These are phyloP conservation scores for Labeo catla DNA, from an alignment of 2,113 vertebrate genomes.

Conservation along the genomic window DNA sequence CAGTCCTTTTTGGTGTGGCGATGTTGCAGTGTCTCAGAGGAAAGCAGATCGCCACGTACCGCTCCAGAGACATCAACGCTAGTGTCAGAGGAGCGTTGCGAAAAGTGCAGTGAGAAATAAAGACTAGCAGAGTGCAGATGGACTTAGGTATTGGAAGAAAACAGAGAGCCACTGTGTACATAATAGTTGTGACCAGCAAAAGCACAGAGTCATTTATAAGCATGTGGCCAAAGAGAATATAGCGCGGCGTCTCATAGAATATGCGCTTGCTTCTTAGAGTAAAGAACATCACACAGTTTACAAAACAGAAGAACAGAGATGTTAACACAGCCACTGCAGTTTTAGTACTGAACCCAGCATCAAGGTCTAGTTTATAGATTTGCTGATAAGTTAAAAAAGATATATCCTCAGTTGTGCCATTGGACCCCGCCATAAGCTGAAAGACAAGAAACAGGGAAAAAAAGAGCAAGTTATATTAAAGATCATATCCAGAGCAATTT, in stretches of 20 bases:
- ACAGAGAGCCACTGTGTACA: slow-evolving; percentile 37
- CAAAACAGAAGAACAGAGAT: slow-evolving; percentile 45
- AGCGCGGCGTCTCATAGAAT: slow-evolving; percentile 46
- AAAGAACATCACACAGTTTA: slow-evolving; percentile 54
- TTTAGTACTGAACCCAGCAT: slow-evolving; percentile 18
- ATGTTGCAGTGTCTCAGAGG: slow-evolving; percentile 67
- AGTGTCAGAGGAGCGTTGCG: slow-evolving; percentile 64
- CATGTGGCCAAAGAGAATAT: slow-evolving; percentile 58
- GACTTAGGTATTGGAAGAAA: slow-evolving; percentile 22
- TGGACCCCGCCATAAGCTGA: slow-evolving; percentile 22
- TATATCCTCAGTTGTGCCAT: background rate
- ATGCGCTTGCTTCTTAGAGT: slow-evolving; percentile 33
- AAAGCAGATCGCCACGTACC: slow-evolving; percentile 69
- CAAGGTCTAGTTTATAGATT: background rate
- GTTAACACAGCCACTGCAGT: slow-evolving; percentile 31
- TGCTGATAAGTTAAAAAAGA: slow-evolving; percentile 10
- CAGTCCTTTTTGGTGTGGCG: slow-evolving; percentile 64
- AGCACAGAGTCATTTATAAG: slow-evolving; percentile 54
- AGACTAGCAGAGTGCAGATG: slow-evolving; percentile 34
- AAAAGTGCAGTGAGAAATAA: slow-evolving; percentile 23
- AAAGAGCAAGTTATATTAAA: background rate
- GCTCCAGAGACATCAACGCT: slow-evolving; percentile 71
- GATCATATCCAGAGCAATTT: background rate
- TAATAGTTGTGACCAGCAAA: slow-evolving; percentile 27
- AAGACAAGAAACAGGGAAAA: background rate